These are phyloP conservation scores for Ctena decussata DNA, from an alignment of 2,888 invertebrate species.

Conservation along the genomic window DNA sequence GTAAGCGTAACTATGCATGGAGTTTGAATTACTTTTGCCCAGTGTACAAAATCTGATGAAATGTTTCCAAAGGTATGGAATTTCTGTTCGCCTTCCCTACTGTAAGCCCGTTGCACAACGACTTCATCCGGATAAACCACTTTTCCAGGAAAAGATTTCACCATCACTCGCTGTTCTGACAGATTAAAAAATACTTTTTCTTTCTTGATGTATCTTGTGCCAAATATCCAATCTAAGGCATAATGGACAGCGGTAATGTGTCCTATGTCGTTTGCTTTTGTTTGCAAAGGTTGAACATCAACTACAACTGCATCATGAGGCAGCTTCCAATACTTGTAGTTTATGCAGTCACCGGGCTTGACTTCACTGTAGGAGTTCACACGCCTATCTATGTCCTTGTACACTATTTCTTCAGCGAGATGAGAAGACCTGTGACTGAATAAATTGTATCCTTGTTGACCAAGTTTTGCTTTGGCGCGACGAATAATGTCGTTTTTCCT, in stretches of 20 bases:
- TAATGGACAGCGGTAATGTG: conserved; percentile 27
- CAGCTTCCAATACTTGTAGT: conserved; percentile 26
- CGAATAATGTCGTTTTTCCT: conserved; percentile 18
- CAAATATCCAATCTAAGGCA: conserved; percentile 8
- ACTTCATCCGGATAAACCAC: conserved; percentile 13
- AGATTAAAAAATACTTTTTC: conserved; percentile 23
- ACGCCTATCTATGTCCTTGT: conserved; percentile 8
- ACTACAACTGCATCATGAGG: conserved; percentile 34
- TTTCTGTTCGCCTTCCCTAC: conserved; percentile 27
- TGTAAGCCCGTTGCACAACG: conserved; percentile 21
- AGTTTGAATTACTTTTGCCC: conserved; percentile 42
- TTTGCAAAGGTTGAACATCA: background rate
- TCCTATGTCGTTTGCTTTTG: background rate
- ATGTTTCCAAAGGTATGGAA: conserved; percentile 18
- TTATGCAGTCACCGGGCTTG: conserved; percentile 17
- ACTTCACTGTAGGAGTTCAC: conserved; percentile 6
- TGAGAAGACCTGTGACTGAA: conserved; percentile 23
- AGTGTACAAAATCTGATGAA: conserved; percentile 38
- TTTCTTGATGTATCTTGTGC: conserved; percentile 6
- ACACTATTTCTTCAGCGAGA: conserved; percentile 16
- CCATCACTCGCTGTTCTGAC: background rate
- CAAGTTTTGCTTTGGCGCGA: conserved; percentile 23
- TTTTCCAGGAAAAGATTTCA: conserved; percentile 25
- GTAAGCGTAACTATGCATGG: background rate
- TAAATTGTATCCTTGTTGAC: conserved; percentile 9